These are phyloP conservation scores for Sclerurus mexicanus DNA, from an alignment of 2,113 vertebrate species.

Conservation along the genomic window DNA sequence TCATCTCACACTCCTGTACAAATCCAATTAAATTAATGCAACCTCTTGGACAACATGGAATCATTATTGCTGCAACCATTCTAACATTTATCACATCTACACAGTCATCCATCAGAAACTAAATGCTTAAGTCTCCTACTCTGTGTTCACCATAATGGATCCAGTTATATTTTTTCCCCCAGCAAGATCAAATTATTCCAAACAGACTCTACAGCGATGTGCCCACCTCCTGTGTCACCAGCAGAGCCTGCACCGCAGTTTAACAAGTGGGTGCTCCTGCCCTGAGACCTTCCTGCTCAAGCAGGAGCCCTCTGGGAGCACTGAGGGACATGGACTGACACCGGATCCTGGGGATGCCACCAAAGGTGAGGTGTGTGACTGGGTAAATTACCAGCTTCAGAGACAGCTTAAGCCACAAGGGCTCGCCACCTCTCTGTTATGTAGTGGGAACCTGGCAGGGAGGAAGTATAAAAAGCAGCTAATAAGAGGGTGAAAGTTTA, in stretches of 20 bases:
- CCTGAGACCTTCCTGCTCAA: not conserved
- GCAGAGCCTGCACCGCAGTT: not conserved
- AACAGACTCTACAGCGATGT: accelerated
- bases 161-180: not conserved
- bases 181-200: not conserved
- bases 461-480: not conserved
- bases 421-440: accelerated
- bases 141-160: not conserved
- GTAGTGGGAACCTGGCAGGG: not conserved
- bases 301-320: not conserved
- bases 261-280: not conserved
- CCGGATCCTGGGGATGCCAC: not conserved
- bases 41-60: constrained; percentile 22
- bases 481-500: not conserved
- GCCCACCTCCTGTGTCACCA: not conserved
- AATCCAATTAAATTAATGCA: constrained; percentile 65
- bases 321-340: not conserved
- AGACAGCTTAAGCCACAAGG: not conserved
- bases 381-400: not conserved
- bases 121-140: not conserved
- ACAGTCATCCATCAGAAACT: constrained; percentile 17
- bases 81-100: constrained; percentile 24
- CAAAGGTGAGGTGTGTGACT: not conserved
- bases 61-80: not conserved
- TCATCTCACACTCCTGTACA: not conserved